Evolutionary conservation across 2,888 invertebrate species (phyloP).

Genomic region (Epirrhoe tristata): DNA sequence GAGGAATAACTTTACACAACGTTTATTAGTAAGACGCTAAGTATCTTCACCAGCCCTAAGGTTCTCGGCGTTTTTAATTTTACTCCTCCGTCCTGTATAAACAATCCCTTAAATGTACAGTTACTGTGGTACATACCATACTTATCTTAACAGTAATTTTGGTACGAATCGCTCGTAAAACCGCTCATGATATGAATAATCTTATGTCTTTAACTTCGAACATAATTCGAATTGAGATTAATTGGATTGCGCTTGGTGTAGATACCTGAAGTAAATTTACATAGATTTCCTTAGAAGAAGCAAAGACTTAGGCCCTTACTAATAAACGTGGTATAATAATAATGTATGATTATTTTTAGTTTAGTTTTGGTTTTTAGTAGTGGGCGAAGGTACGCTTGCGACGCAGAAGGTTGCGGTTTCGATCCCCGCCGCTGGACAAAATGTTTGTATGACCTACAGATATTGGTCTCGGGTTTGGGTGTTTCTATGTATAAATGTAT

Average conservation of each 20-base stretch:
- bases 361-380: too few relatives aligned
- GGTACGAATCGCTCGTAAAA: conserved; percentile 41
- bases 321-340: too few relatives aligned
- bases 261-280: conserved; percentile 5
- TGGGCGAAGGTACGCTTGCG: too few relatives aligned
- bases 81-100: conserved; percentile 73
- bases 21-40: background rate
- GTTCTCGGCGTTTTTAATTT: conserved; percentile 72
- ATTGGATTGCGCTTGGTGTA: conserved; percentile 17
- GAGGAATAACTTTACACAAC: too few relatives aligned
- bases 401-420: too few relatives aligned
- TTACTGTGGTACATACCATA: conserved; percentile 36
- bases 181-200: conserved; percentile 41
- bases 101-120: conserved; percentile 65
- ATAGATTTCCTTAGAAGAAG: background rate
- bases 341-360: too few relatives aligned
- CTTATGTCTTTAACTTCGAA: conserved; percentile 42
- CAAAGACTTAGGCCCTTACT: too few relatives aligned
- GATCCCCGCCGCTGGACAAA: too few relatives aligned
- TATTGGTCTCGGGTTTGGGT: too few relatives aligned
- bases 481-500: too few relatives aligned
- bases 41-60: conserved; percentile 56
- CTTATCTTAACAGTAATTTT: conserved; percentile 45
- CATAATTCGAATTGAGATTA: conserved; percentile 39
- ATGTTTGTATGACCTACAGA: too few relatives aligned